A percentile compares a stretch with the other conserved stretches of the same genome.
Evolutionary conservation across 2,113 vertebrate species (phyloP).

Genomic region (Passer montanus): DNA sequence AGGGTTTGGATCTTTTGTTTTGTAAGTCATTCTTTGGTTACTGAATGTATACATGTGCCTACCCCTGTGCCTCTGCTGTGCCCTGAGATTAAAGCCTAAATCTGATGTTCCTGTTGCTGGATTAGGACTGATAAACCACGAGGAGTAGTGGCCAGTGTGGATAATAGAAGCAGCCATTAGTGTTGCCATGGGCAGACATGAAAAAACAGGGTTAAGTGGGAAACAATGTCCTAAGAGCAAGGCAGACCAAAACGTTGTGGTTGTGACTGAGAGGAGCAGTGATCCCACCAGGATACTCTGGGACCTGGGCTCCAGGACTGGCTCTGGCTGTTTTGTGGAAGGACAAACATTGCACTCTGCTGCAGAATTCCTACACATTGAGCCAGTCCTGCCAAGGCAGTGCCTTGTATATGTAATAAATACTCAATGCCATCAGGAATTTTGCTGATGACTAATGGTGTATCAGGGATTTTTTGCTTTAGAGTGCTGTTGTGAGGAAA

Average conservation of each 20-base stretch:
- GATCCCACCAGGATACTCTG: rapidly evolving
- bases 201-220: too few species aligned
- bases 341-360: background rate
- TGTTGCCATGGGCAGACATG: too few species aligned
- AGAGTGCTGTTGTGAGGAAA: background rate
- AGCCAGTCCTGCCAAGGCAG: background rate
- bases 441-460: background rate
- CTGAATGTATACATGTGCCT: background rate
- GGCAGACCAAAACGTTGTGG: background rate
- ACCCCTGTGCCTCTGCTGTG: background rate
- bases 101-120: background rate
- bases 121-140: background rate
- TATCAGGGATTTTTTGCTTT: background rate
- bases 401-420: background rate
- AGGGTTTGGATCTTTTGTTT: background rate
- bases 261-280: background rate
- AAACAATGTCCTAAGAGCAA: too few species aligned
- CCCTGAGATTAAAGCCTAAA: background rate
- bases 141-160: background rate
- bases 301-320: background rate
- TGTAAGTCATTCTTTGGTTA: background rate
- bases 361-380: background rate
- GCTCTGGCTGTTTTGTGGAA: background rate
- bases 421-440: background rate
- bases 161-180: too few species aligned